Evolutionary conservation across 2,797 vertebrate genomes (phyloP).

Genomic region (Vireo griseus): DNA sequence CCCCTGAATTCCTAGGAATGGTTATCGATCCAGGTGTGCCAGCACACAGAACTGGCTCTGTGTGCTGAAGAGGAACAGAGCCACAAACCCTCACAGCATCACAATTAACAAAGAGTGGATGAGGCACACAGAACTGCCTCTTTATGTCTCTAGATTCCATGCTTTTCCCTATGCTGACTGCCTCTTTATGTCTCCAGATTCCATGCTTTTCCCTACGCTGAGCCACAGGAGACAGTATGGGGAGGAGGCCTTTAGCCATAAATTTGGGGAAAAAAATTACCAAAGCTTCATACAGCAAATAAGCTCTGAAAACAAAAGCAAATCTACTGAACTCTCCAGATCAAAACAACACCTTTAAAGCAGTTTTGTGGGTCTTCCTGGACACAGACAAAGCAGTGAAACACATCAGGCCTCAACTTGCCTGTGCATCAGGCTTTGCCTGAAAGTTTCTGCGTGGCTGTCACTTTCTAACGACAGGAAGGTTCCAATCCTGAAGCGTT

Average conservation of each 20-base stretch:
- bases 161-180: background rate
- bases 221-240: background rate
- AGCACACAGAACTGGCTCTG: background rate
- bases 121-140: background rate
- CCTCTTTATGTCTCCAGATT: background rate
- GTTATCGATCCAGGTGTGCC: accelerated
- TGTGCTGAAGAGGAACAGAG: background rate
- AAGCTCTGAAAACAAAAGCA: background rate
- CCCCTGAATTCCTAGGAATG: background rate
- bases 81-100: background rate
- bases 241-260: accelerated
- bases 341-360: background rate
- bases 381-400: background rate
- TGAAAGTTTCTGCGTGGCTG: accelerated
- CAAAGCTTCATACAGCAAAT: background rate
- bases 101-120: background rate
- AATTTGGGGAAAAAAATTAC: background rate
- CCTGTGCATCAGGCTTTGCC: background rate
- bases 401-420: background rate
- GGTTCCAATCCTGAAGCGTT: accelerated
- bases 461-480: background rate
- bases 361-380: background rate
- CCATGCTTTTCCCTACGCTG: background rate
- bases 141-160: background rate
- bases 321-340: background rate